These are phyloP conservation scores for Ectemnius continuus DNA, from an alignment of 2,888 invertebrate genomes.

Conservation along the genomic window DNA sequence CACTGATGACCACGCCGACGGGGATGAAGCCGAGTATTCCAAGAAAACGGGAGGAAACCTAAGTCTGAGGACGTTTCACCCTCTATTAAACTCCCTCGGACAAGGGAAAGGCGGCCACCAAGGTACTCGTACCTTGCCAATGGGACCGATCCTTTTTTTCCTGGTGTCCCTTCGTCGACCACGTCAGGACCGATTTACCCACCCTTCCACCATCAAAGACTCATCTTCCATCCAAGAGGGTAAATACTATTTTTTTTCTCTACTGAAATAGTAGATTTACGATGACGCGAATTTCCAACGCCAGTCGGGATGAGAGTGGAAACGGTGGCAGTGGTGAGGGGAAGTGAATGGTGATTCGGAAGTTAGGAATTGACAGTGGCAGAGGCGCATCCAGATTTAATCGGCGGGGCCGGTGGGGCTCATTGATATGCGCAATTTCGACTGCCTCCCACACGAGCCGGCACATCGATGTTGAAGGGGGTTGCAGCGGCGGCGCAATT, in stretches of 20 bases:
- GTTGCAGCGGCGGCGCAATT: conserved; percentile 52
- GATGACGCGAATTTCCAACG: too few relatives aligned
- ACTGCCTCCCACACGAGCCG: conserved; percentile 51
- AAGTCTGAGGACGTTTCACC: conserved; percentile 74
- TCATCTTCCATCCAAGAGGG: too few relatives aligned
- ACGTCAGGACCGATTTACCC: too few relatives aligned
- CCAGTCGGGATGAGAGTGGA: too few relatives aligned
- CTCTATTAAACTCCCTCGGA: conserved; percentile 78
- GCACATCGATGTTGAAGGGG: conserved; percentile 10
- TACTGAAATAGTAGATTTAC: too few relatives aligned
- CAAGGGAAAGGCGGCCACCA: conserved; percentile 81
- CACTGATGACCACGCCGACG: conserved; percentile 55
- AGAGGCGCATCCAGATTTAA: conserved; percentile 50
- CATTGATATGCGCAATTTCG: conserved; percentile 65
- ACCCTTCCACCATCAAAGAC: too few relatives aligned
- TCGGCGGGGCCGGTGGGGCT: conserved; percentile 40
- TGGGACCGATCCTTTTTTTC: conserved; percentile 64
- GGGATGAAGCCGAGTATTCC: conserved; percentile 50
- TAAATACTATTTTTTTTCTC: too few relatives aligned
- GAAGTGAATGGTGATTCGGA: conserved; percentile 12
- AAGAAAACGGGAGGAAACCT: conserved; percentile 58
- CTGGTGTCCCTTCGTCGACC: conserved; percentile 19
- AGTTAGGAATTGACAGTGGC: conserved; percentile 54
- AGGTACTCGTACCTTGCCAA: conserved; percentile 63
- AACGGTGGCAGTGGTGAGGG: too few relatives aligned